Conservation (phyloP, 2,888 invertebrate genomes). For the Agrilus cyanescens region DNA sequence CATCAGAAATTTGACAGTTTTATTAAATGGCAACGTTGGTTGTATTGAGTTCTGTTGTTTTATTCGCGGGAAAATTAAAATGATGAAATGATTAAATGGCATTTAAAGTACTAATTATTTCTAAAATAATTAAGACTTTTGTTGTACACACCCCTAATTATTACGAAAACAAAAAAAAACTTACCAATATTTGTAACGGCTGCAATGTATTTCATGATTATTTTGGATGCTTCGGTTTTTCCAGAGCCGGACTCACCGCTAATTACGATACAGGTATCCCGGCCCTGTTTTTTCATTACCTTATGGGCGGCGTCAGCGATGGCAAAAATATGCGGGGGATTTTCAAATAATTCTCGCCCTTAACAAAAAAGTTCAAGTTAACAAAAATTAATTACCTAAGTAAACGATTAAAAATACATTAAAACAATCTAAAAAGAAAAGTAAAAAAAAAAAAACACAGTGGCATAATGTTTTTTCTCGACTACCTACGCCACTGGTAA, state of each 20-base stretch:
- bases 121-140: too few relatives aligned
- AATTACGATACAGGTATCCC: conserved; percentile 95
- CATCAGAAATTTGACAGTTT: too few relatives aligned
- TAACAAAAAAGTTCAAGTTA: conserved; percentile 20
- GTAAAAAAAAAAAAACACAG: background rate
- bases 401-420: background rate
- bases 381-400: conserved; percentile 3
- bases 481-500: too few relatives aligned
- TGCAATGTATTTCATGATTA: conserved; percentile 97
- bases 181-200: conserved; percentile 78
- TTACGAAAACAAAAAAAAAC: background rate
- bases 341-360: conserved; percentile 92
- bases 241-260: conserved; percentile 97
- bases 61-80: too few relatives aligned
- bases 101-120: too few relatives aligned
- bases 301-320: conserved; percentile 94
- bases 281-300: conserved; percentile 79
- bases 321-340: conserved; percentile 95
- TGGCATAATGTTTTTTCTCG: too few relatives aligned
- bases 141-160: too few relatives aligned
- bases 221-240: conserved; percentile 98
- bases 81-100: too few relatives aligned
- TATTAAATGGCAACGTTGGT: too few relatives aligned
- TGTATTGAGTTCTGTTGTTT: too few relatives aligned
- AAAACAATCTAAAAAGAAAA: background rate